Evolutionary conservation across 1,140 invertebrate species (phyloP).

Genomic region (Drosophila insularis): DNA sequence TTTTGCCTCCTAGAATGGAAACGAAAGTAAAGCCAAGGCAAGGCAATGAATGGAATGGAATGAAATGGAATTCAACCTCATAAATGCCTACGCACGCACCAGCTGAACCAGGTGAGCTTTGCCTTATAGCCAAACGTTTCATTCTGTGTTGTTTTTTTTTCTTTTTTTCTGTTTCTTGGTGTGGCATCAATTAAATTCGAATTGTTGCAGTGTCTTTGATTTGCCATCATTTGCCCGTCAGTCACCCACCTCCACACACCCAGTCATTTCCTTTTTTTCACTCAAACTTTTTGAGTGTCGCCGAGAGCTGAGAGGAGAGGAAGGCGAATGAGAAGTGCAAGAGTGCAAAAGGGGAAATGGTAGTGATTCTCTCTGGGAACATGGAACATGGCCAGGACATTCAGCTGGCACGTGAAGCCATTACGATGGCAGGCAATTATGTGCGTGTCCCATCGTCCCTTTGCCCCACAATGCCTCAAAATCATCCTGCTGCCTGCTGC

Average conservation of each 20-base stretch:
- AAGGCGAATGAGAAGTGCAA: not conserved
- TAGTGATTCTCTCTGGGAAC: constrained; percentile 7
- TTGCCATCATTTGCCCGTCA: constrained; percentile 24
- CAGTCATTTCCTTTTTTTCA: constrained; percentile 16
- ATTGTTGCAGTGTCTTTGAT: constrained; percentile 74
- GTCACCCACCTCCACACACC: not conserved
- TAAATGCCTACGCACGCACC: constrained; percentile 57
- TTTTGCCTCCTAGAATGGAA: constrained; percentile 17
- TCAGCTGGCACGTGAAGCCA: constrained; percentile 64
- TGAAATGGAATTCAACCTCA: constrained; percentile 26
- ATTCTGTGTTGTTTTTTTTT: not conserved
- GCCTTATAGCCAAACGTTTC: constrained; percentile 28
- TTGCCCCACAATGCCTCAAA: not conserved
- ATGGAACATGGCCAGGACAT: constrained; percentile 32
- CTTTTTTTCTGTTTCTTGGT: constrained; percentile 30
- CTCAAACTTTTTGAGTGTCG: not conserved
- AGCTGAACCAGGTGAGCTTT: constrained; percentile 6
- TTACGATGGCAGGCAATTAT: constrained; percentile 77
- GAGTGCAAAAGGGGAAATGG: not conserved
- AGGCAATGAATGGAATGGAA: not conserved
- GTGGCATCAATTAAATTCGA: constrained; percentile 75
- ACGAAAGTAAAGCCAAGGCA: too few species aligned
- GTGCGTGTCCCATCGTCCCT: constrained; percentile 56
- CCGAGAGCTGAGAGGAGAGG: not conserved
- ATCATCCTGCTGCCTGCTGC: not conserved